A percentile compares a stretch with the other conserved stretches of the same genome.
Evolutionary conservation across 2,113 vertebrate species (phyloP).

Genomic region (Hoplias malabaricus): DNA sequence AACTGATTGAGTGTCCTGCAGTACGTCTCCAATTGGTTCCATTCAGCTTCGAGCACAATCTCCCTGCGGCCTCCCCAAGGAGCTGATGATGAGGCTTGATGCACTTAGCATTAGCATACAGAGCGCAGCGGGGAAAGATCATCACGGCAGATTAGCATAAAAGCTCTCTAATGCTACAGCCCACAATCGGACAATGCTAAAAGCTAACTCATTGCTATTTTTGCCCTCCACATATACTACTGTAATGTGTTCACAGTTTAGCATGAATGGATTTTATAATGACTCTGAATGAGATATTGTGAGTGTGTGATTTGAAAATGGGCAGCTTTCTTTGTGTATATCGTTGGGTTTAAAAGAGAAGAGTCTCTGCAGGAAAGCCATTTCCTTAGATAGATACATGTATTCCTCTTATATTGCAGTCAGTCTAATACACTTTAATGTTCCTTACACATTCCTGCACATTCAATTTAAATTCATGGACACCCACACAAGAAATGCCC

Average conservation of each 20-base stretch:
- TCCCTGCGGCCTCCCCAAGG: conserved; percentile 15
- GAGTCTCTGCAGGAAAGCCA: neutral
- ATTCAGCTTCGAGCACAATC: conserved; percentile 17
- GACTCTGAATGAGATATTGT: conserved; percentile 3
- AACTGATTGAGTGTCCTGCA: conserved; percentile 6
- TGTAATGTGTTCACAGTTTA: conserved; percentile 22
- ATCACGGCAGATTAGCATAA: conserved; percentile 46
- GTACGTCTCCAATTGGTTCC: conserved; percentile 11
- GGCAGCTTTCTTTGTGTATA: neutral
- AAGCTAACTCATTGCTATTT: neutral
- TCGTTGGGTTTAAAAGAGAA: neutral
- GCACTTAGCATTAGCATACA: conserved; percentile 43
- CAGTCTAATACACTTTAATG: neutral
- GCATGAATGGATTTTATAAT: conserved; percentile 27
- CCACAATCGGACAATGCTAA: neutral
- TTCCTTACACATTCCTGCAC: neutral
- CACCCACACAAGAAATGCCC: too few relatives aligned
- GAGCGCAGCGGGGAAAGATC: conserved; percentile 32
- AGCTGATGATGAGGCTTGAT: conserved; percentile 41
- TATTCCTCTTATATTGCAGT: conserved; percentile 10
- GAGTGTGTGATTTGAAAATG: conserved; percentile 15
- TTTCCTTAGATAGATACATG: conserved; percentile 7
- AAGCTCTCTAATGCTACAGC: conserved; percentile 36
- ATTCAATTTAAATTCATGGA: neutral
- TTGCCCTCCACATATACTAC: neutral